Evolutionary conservation across 30 jellyfish, hydroid and myxozoan genomes (phyloP).

Genomic region (Chrysaora quinquecirrha): DNA sequence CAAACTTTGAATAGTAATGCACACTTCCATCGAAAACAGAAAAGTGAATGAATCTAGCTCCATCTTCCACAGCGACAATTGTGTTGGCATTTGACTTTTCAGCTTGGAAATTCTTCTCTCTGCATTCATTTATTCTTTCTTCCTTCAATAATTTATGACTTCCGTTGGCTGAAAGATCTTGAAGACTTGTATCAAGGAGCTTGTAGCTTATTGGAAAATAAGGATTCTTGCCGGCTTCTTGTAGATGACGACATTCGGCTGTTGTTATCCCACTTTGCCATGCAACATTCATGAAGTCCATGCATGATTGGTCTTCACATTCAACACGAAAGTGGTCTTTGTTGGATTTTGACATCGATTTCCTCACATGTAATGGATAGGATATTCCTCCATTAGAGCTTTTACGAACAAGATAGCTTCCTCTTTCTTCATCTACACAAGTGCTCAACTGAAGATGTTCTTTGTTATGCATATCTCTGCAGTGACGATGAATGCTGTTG

Average conservation of each 20-base stretch:
- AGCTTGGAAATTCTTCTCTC: background rate
- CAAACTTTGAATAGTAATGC: background rate
- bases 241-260: constrained; percentile 35
- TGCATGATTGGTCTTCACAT: constrained; percentile 45
- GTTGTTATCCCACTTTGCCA: constrained; percentile 31
- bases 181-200: background rate
- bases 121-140: constrained; percentile 31
- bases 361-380: constrained; percentile 53
- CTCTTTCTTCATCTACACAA: constrained; percentile 1
- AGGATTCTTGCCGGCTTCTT: constrained; percentile 17
- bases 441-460: background rate
- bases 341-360: background rate
- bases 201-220: background rate
- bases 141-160: constrained; percentile 8
- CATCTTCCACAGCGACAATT: constrained; percentile 24
- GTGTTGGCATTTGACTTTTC: background rate
- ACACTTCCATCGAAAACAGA: constrained; percentile 24
- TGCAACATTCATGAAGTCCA: constrained; percentile 23
- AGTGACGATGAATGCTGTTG: background rate
- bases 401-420: constrained; percentile 22
- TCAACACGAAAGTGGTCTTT: too few relatives aligned
- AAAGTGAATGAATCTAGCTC: background rate
- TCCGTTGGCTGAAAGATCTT: constrained; percentile 13
- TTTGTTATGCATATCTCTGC: background rate
- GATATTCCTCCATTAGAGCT: constrained; percentile 28